phyloP scores from a whole-genome alignment of 92 coral and sea anemone species.

The Galaxea fascicularis region DNA sequence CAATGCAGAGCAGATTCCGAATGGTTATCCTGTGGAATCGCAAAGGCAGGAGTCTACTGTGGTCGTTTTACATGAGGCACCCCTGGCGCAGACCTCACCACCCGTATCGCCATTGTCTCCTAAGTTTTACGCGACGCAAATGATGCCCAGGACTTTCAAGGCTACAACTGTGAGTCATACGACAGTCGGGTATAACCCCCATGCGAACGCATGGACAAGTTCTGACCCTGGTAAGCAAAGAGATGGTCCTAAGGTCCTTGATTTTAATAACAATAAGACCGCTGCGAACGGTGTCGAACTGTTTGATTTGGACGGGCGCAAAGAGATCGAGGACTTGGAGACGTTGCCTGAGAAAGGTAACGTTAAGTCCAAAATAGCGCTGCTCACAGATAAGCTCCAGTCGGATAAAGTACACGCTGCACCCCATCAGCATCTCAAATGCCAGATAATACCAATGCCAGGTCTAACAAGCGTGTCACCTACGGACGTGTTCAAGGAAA shows the following conservation, averaged over 20 bases:
- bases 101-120: slow-evolving; percentile 73
- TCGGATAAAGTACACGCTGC: slow-evolving; percentile 63
- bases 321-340: slow-evolving; percentile 38
- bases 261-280: slow-evolving; percentile 44
- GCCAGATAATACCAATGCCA: slow-evolving; percentile 90
- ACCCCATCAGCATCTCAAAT: slow-evolving; percentile 75
- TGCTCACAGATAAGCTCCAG: slow-evolving; percentile 83
- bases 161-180: slow-evolving; percentile 57
- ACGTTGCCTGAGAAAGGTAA: slow-evolving; percentile 84
- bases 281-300: not conserved
- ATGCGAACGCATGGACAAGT: slow-evolving; percentile 30
- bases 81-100: slow-evolving; percentile 69
- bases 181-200: slow-evolving; percentile 51
- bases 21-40: slow-evolving; percentile 19
- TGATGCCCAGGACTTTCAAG: slow-evolving; percentile 65
- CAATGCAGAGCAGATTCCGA: slow-evolving; percentile 47
- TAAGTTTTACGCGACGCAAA: slow-evolving; percentile 78
- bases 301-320: slow-evolving; percentile 29
- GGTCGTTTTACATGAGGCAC: slow-evolving; percentile 65
- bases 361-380: slow-evolving; percentile 89
- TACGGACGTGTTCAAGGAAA: slow-evolving; percentile 85
- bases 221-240: slow-evolving; percentile 7
- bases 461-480: slow-evolving; percentile 87
- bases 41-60: slow-evolving; percentile 3
- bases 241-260: slow-evolving; percentile 11